Conservation (phyloP, 2,797 vertebrate genomes). For the Artibeus jamaicensis region DNA sequence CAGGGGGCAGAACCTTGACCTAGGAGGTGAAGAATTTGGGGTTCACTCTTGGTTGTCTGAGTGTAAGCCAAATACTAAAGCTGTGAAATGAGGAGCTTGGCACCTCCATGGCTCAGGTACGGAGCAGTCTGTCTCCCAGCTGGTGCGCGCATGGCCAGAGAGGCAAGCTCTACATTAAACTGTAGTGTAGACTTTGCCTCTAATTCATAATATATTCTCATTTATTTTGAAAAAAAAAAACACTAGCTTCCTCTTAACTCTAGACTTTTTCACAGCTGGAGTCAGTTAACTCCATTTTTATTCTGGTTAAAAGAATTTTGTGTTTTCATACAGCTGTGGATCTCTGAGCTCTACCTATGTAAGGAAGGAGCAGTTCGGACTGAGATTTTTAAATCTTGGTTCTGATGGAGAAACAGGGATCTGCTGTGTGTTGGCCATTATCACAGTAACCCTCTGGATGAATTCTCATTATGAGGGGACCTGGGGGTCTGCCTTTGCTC, state of each 20-base stretch:
- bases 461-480: not conserved
- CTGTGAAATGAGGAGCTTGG: not conserved
- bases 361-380: not conserved
- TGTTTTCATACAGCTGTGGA: not conserved
- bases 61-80: not conserved
- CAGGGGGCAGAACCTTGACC: not conserved
- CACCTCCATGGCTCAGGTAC: not conserved
- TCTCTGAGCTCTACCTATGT: not conserved
- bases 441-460: not conserved
- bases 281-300: not conserved
- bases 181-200: not conserved
- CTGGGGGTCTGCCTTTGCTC: not conserved
- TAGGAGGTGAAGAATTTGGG: not conserved
- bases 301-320: conserved; percentile 17
- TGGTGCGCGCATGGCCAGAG: not conserved
- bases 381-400: not conserved
- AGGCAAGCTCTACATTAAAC: not conserved
- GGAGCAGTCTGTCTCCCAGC: not conserved
- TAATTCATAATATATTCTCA: not conserved
- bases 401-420: not conserved
- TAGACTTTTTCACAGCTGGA: not conserved
- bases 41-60: not conserved
- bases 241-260: not conserved
- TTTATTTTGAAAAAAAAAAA: not conserved
- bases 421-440: not conserved